A percentile compares a stretch with the other conserved stretches of the same genome.
Conservation (phyloP, 2,888 invertebrate genomes). For the Temnothorax ravouxi region DNA sequence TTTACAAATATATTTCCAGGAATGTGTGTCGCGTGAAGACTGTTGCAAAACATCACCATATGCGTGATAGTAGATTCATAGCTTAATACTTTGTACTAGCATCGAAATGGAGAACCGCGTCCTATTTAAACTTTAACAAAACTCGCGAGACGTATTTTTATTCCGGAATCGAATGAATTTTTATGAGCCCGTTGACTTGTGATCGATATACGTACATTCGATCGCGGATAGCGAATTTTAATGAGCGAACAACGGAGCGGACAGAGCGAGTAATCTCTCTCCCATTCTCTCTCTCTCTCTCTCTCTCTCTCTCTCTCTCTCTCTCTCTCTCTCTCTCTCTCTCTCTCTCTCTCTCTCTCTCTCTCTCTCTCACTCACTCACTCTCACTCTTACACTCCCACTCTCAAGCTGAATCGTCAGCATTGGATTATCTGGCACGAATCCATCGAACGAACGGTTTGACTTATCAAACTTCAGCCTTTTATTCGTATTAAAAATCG, state of each 20-base stretch:
- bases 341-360: not conserved
- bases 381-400: not conserved
- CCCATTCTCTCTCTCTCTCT: too few relatives aligned
- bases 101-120: conserved; percentile 27
- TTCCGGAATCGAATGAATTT: conserved; percentile 50
- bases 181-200: conserved; percentile 50
- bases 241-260: conserved; percentile 30
- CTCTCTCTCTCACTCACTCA: not conserved
- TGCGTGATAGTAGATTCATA: not conserved
- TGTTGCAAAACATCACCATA: conserved; percentile 8
- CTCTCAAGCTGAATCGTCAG: conserved; percentile 63
- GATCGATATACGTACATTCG: conserved; percentile 47
- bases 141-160: conserved; percentile 52
- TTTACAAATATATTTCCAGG: conserved; percentile 2
- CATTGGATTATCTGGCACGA: conserved; percentile 69
- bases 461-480: not conserved
- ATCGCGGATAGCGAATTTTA: conserved; percentile 49
- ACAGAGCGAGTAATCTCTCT: conserved; percentile 6
- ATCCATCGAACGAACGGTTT: conserved; percentile 56
- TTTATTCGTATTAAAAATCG: not conserved
- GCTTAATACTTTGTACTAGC: conserved; percentile 20
- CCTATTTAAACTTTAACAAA: conserved; percentile 51
- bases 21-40: not conserved
- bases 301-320: not conserved
- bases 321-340: not conserved